Base-by-base conservation (phyloP, 1,140 invertebrate genomes). In the Arctopsyche grandis region DNA sequence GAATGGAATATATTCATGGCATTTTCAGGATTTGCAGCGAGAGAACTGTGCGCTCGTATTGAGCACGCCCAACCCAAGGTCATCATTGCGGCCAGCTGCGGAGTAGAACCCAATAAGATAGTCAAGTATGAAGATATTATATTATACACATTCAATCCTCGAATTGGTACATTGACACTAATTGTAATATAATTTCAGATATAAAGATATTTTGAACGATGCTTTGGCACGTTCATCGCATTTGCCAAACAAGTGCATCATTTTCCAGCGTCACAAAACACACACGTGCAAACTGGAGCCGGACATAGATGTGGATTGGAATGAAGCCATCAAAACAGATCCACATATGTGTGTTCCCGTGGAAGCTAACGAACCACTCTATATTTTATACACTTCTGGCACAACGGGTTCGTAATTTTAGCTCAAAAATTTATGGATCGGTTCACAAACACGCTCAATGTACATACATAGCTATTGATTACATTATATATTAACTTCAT, bases 341-440 rank as follows among this genome's bases (percentile, higher is more conserved):
- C 92, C 93, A 12, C 92, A 94, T 80, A 92, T 94, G 0, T 97
- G 95, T 84, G 94, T 97, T 3, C 91, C 96, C 0, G 93, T 98
- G 0, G 93, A 95, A 82, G 93, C 96, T 9, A 97, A 95, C 83
- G 94, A 98, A 83, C 95, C 97, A 0, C 86, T 98, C 3, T 99
- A 98, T 83, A 93, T 99, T 78, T 88, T 99, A 0, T 98, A 99
- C 84, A 99, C 97, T 0, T 98, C 96, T 3, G 97, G 96, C 73
- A 96, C 95, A 12, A 96, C 95, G 79, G 94, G 94, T 89, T 75
- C 12, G 22, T 70, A 69, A 52, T 12, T n/a, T 5, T 5, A 19
- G 1, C 16, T 52, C 44, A 46, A 46, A 46, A 46, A 46, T 46
- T 46, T 5, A 46, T 46, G 44, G 14, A 9, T 46, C 14, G n/a